Percentiles rank a stretch among this genome's conserved stretches.
Evolutionary conservation across 2,888 invertebrate genomes (phyloP).

Genomic region (Eupithecia centaureata): DNA sequence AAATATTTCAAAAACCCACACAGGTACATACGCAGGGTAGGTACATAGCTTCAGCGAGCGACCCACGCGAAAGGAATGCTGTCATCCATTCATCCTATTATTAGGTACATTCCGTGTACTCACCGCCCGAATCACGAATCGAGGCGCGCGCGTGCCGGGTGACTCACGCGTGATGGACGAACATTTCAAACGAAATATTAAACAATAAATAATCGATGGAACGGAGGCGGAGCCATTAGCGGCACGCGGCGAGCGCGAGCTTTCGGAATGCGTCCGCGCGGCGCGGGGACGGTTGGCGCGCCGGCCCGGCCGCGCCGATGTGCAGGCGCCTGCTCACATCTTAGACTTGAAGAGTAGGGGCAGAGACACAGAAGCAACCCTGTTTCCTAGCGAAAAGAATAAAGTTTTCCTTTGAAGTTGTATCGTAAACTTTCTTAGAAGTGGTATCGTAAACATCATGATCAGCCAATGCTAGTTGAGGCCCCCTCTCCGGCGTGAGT

Average conservation of each 20-base stretch:
- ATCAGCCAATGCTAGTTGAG: too few species aligned
- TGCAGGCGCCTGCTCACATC: too few species aligned
- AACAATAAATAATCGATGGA: constrained; percentile 49
- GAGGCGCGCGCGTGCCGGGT: constrained; percentile 36
- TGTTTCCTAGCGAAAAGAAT: too few species aligned
- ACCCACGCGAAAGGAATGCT: constrained; percentile 5
- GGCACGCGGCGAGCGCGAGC: constrained; percentile 14
- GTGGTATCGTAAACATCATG: too few species aligned
- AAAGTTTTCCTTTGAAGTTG: too few species aligned
- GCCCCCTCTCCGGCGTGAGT: too few species aligned
- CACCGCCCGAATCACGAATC: constrained; percentile 4
- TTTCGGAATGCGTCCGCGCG: constrained; percentile 29
- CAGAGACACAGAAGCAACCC: too few species aligned
- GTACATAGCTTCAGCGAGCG: background rate
- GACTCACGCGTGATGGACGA: constrained; percentile 39
- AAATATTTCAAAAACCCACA: background rate
- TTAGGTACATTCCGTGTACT: too few species aligned
- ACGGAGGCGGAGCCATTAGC: constrained; percentile 47
- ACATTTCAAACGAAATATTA: constrained; percentile 47
- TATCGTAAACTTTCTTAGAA: too few species aligned
- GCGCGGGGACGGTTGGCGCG: constrained; percentile 17
- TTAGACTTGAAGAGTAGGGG: too few species aligned
- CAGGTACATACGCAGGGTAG: too few species aligned
- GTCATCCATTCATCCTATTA: constrained; percentile 21
- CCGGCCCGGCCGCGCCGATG: constrained; percentile 7